Percentiles rank a stretch among this genome's conserved stretches.
Conservation (phyloP, 2,888 invertebrate genomes). For the Tipula confusa region DNA sequence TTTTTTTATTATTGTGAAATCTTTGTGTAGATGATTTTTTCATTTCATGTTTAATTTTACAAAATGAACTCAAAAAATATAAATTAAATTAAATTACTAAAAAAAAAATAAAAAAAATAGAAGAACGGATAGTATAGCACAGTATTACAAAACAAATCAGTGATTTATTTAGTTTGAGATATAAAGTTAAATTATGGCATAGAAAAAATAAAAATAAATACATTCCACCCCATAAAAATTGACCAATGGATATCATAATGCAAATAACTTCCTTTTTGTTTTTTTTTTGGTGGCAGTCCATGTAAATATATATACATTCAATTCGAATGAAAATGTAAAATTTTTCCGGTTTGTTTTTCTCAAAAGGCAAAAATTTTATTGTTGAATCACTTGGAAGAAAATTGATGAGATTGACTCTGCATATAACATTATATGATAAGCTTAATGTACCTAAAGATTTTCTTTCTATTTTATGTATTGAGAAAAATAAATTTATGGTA, state of each 20-base stretch:
- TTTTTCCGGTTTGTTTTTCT: slow-evolving; percentile 8
- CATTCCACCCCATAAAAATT: slow-evolving; percentile 29
- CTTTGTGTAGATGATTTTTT: background rate
- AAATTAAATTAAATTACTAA: slow-evolving; percentile 21
- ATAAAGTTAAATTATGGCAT: background rate
- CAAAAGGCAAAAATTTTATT: background rate
- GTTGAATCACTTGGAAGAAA: slow-evolving; percentile 3
- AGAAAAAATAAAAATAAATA: slow-evolving; percentile 14
- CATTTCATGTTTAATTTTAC: background rate
- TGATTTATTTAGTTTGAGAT: slow-evolving; percentile 9
- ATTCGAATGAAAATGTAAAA: background rate
- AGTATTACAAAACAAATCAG: slow-evolving; percentile 12
- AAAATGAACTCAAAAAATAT: slow-evolving; percentile 20
- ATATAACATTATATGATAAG: background rate
- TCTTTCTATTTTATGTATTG: background rate
- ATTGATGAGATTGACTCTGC: background rate
- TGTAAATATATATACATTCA: background rate
- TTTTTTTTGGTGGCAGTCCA: background rate
- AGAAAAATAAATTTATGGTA: too few relatives aligned
- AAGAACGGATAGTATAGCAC: background rate
- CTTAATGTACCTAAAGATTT: slow-evolving; percentile 9
- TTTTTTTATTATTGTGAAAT: background rate
- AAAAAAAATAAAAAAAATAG: background rate
- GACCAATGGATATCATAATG: slow-evolving; percentile 30
- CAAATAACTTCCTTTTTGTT: slow-evolving; percentile 8